A percentile compares a stretch with the other conserved stretches of the same genome.
Conservation (phyloP, 2,113 vertebrate species). For the Chunga burmeisteri region DNA sequence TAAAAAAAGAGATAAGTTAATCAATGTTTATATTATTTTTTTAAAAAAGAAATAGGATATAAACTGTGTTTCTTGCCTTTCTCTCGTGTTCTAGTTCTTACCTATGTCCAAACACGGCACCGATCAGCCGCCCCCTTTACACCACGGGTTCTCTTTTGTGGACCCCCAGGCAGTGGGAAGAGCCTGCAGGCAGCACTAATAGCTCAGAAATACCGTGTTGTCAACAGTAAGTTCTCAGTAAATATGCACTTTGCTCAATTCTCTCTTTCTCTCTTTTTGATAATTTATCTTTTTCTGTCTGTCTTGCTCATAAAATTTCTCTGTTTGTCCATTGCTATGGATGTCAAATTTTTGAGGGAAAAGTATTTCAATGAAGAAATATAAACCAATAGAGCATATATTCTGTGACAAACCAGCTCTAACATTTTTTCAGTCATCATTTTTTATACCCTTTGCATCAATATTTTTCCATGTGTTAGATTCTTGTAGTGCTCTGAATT, state of each 20-base stretch:
- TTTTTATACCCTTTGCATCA: not conserved
- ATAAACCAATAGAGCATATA: not conserved
- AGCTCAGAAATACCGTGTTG: slow-evolving; percentile 83
- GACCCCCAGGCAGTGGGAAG: slow-evolving; percentile 88
- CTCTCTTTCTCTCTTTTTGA: not conserved
- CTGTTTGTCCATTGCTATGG: not conserved
- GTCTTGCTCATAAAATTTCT: not conserved
- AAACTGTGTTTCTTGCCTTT: not conserved
- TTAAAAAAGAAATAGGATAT: not conserved
- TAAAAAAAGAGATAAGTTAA: not conserved
- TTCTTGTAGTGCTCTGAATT: not conserved
- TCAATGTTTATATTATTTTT: not conserved
- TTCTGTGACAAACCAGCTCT: not conserved
- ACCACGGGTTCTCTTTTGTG: slow-evolving; percentile 84
- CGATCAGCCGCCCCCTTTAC: slow-evolving; percentile 79
- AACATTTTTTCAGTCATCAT: not conserved
- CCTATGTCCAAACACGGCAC: slow-evolving; percentile 73
- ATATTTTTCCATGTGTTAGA: not conserved
- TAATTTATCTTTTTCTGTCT: not conserved
- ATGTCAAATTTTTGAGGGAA: not conserved
- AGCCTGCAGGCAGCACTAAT: slow-evolving; percentile 86
- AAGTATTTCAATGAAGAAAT: not conserved
- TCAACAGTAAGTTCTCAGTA: slow-evolving; percentile 81
- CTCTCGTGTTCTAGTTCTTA: slow-evolving; percentile 71
- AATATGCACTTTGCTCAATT: slow-evolving; percentile 45